These are phyloP conservation scores for Chelonus insularis DNA, from an alignment of 1,140 invertebrate genomes.

Conservation along the genomic window DNA sequence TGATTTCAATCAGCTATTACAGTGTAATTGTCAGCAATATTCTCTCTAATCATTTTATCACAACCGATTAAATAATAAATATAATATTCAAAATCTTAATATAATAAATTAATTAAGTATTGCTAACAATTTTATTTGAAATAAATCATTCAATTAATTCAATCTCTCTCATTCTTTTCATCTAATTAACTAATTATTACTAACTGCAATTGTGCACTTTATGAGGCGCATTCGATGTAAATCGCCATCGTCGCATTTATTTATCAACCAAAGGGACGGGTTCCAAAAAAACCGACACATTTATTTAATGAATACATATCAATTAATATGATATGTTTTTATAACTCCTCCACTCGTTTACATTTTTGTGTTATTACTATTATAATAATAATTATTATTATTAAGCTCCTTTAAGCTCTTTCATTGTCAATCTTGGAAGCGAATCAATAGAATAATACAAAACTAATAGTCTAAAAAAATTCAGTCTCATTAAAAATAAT, in stretches of 20 bases:
- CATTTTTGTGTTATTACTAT: constrained; percentile 5
- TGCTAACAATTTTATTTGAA: constrained; percentile 23
- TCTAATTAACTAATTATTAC: constrained; percentile 28
- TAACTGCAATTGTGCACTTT: constrained; percentile 30
- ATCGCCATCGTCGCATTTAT: constrained; percentile 11
- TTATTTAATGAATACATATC: constrained; percentile 29
- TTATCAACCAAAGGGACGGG: constrained; percentile 27
- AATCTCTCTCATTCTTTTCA: constrained; percentile 6
- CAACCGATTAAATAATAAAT: background rate
- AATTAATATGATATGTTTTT: constrained; percentile 33
- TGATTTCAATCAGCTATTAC: no score
- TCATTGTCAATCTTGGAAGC: constrained; percentile 8
- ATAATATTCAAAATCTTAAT: background rate
- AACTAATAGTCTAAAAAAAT: constrained; percentile 8
- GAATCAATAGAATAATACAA: constrained; percentile 19
- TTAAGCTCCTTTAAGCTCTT: background rate
- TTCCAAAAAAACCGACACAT: constrained; percentile 32
- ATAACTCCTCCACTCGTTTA: constrained; percentile 27
- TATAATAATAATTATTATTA: no score
- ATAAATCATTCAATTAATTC: constrained; percentile 23
- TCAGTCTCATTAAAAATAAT: constrained; percentile 7
- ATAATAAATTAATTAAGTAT: no score
- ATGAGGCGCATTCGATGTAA: background rate
- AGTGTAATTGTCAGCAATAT: no score
- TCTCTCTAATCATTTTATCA: no score